phyloP scores from a whole-genome alignment of 92 coral and sea anemone species.

The Phymanthus crucifer region DNA sequence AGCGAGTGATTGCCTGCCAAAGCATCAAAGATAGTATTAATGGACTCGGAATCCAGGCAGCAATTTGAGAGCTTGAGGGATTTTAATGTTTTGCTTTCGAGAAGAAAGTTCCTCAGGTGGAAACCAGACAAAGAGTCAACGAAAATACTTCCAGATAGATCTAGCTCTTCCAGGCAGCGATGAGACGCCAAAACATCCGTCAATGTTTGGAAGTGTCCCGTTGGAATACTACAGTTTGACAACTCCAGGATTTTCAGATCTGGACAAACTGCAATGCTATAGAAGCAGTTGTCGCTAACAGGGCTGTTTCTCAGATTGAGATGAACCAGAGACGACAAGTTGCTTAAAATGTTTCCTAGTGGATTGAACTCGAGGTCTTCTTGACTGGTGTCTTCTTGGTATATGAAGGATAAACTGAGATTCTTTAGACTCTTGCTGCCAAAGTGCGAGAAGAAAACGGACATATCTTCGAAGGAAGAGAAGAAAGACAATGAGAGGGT shows the following conservation, averaged over 20 bases:
- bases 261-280: background rate
- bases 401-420: background rate
- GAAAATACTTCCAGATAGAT: background rate
- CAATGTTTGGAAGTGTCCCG: background rate
- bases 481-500: background rate
- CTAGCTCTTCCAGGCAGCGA: background rate
- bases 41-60: background rate
- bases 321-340: background rate
- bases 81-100: background rate
- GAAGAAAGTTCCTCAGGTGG: background rate
- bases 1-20: background rate
- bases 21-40: background rate
- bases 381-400: background rate
- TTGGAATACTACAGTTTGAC: background rate
- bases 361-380: conserved; percentile 1
- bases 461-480: background rate
- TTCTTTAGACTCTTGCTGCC: background rate
- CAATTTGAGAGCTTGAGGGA: background rate
- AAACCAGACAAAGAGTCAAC: background rate
- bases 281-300: background rate
- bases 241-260: background rate
- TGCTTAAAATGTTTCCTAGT: background rate
- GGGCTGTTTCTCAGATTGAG: background rate
- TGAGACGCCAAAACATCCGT: background rate
- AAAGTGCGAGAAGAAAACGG: conserved; percentile 2